phyloP scores from a whole-genome alignment of 2,797 vertebrate species.

The Coranthus polyacanthus region DNA sequence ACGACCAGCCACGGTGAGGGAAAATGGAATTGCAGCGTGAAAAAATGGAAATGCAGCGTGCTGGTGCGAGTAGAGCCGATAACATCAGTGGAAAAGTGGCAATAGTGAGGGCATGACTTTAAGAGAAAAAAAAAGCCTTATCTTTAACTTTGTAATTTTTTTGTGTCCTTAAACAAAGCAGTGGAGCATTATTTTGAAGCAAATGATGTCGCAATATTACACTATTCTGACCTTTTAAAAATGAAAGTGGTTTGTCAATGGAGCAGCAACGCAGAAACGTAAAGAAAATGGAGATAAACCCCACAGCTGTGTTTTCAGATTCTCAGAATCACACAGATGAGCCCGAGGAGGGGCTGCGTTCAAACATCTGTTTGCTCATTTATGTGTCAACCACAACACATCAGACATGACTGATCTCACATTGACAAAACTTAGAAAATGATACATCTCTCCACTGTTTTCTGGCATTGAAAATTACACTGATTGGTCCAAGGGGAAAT shows the following conservation, averaged over 20 bases:
- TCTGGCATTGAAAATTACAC: conserved; percentile 51
- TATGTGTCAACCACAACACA: conserved; percentile 61
- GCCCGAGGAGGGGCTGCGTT: conserved; percentile 44
- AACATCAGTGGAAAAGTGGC: too few relatives aligned
- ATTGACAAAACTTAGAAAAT: conserved; percentile 60
- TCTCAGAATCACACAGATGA: conserved; percentile 48
- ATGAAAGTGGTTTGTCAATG: conserved; percentile 4
- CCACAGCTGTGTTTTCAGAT: conserved; percentile 53
- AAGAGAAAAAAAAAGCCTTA: too few relatives aligned
- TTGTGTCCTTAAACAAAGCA: neutral
- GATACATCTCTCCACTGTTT: conserved; percentile 52
- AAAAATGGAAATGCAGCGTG: too few relatives aligned
- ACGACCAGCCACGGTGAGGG: too few relatives aligned
- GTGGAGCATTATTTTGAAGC: neutral
- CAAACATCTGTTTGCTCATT: conserved; percentile 74
- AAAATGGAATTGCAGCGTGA: too few relatives aligned
- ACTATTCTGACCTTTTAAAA: neutral
- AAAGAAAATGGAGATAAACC: conserved; percentile 31
- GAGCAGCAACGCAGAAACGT: conserved; percentile 23
- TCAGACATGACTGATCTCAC: conserved; percentile 65
- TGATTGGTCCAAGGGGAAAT: conserved; percentile 73
- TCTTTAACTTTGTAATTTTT: too few relatives aligned
- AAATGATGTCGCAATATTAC: neutral
- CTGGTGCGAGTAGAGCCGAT: too few relatives aligned
- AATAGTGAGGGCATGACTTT: too few relatives aligned